A percentile compares a stretch with the other conserved stretches of the same genome.
Evolutionary conservation across 2,888 invertebrate species (phyloP).

Genomic region (Paralinhomoeus sp.): DNA sequence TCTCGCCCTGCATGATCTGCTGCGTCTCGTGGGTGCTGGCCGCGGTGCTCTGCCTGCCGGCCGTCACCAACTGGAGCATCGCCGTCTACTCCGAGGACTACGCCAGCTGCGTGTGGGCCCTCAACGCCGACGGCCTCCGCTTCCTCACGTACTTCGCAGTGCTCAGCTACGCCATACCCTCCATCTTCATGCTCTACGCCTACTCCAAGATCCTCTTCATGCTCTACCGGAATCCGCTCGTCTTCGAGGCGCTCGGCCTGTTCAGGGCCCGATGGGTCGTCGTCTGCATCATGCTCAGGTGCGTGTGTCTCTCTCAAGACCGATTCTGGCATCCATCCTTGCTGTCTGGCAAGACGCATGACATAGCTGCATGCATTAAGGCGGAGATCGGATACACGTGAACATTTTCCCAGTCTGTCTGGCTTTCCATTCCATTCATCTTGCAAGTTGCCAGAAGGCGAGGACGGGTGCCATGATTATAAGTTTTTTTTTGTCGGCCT

Average conservation of each 20-base stretch:
- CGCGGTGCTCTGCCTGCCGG: constrained; percentile 18
- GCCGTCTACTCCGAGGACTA: constrained; percentile 7
- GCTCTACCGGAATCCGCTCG: constrained; percentile 23
- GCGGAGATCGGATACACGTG: too few relatives aligned
- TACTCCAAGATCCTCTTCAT: constrained; percentile 22
- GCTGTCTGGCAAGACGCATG: too few relatives aligned
- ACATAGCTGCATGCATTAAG: too few relatives aligned
- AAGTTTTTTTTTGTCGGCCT: too few relatives aligned
- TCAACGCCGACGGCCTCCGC: constrained; percentile 18
- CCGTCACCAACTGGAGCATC: constrained; percentile 18
- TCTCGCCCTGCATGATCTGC: constrained; percentile 17
- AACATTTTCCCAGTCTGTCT: too few relatives aligned
- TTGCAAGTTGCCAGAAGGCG: too few relatives aligned
- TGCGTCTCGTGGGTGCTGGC: constrained; percentile 20
- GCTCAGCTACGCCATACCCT: constrained; percentile 11
- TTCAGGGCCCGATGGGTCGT: constrained; percentile 22
- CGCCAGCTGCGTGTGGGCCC: constrained; percentile 19
- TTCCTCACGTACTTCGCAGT: constrained; percentile 22
- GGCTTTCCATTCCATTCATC: too few relatives aligned
- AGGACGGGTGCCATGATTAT: too few relatives aligned
- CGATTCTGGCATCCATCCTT: too few relatives aligned
- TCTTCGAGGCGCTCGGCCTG: constrained; percentile 22
- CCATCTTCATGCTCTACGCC: constrained; percentile 11
- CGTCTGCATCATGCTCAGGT: constrained; percentile 20
- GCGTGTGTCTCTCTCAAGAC: too few relatives aligned